Conservation (phyloP, 2,888 invertebrate genomes). For the Cephus sareptanus region DNA sequence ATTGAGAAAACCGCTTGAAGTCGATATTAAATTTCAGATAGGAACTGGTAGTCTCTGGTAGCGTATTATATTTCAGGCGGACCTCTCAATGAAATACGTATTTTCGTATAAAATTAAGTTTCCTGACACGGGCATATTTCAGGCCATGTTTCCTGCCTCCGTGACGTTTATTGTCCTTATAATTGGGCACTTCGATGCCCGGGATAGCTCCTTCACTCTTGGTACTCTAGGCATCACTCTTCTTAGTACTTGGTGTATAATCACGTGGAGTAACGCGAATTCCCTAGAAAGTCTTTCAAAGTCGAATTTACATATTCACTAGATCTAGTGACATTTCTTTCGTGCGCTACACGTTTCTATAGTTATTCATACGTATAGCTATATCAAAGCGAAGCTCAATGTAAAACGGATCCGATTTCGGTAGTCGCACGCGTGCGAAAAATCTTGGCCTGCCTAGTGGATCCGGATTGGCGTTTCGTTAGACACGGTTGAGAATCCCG, state of each 20-base stretch:
- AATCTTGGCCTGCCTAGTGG: not conserved
- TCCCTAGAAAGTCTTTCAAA: not conserved
- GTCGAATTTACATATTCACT: not conserved
- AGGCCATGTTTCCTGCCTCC: not conserved
- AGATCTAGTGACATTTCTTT: not conserved
- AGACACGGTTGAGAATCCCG: slow-evolving; percentile 18
- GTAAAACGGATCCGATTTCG: not conserved
- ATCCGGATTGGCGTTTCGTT: slow-evolving; percentile 4
- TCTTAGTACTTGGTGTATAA: not conserved
- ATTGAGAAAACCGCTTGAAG: slow-evolving; percentile 38
- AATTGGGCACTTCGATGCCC: slow-evolving; percentile 4
- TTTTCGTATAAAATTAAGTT: slow-evolving; percentile 33
- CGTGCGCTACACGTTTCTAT: fast-evolving
- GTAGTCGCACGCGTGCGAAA: not conserved
- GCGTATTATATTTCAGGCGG: slow-evolving; percentile 40
- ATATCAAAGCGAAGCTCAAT: not conserved
- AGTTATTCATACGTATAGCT: not conserved
- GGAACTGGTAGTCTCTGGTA: slow-evolving; percentile 35
- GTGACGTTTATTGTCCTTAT: slow-evolving; percentile 2
- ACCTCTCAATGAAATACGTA: slow-evolving; percentile 20
- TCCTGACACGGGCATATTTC: slow-evolving; percentile 18
- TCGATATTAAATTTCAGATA: slow-evolving; percentile 48
- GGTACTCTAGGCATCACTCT: not conserved
- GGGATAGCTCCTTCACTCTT: not conserved
- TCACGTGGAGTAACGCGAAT: not conserved